Evolutionary conservation across 2,113 vertebrate genomes (phyloP).

Genomic region (Cryptoleucopteryx plumbea): DNA sequence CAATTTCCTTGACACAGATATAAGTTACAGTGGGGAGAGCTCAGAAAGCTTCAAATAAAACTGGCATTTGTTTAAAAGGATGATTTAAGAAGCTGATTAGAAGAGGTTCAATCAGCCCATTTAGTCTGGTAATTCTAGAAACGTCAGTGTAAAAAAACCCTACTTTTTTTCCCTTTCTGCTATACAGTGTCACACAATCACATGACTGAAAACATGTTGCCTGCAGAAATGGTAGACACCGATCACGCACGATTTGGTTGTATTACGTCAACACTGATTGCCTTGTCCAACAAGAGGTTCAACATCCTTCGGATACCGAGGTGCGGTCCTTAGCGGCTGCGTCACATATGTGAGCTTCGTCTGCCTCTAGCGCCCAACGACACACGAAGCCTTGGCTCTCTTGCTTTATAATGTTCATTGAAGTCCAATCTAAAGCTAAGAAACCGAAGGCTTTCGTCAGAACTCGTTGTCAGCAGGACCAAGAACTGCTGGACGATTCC

Average conservation of each 20-base stretch:
- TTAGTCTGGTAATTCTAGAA: slow-evolving; percentile 9
- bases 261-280: background rate
- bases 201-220: background rate
- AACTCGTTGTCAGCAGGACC: slow-evolving; percentile 86
- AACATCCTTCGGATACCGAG: background rate
- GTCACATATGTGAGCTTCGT: slow-evolving; percentile 83
- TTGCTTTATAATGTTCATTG: slow-evolving; percentile 91
- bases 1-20: slow-evolving; percentile 1
- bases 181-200: background rate
- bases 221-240: background rate
- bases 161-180: background rate
- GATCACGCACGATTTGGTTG: slow-evolving; percentile 11
- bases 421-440: slow-evolving; percentile 97
- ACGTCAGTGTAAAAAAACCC: background rate
- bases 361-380: slow-evolving; percentile 86
- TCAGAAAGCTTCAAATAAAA: slow-evolving; percentile 50
- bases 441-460: slow-evolving; percentile 91
- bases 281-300: background rate
- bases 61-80: slow-evolving; percentile 4
- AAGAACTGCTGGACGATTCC: slow-evolving; percentile 95
- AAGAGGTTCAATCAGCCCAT: slow-evolving; percentile 31
- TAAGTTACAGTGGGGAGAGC: slow-evolving; percentile 26
- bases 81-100: slow-evolving; percentile 18
- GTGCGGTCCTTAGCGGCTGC: background rate
- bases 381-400: slow-evolving; percentile 85